Evolutionary conservation across 1,140 invertebrate genomes (phyloP), one percentile per base, ranked within the genome.

Genomic region (Megathymus violae): DNA sequence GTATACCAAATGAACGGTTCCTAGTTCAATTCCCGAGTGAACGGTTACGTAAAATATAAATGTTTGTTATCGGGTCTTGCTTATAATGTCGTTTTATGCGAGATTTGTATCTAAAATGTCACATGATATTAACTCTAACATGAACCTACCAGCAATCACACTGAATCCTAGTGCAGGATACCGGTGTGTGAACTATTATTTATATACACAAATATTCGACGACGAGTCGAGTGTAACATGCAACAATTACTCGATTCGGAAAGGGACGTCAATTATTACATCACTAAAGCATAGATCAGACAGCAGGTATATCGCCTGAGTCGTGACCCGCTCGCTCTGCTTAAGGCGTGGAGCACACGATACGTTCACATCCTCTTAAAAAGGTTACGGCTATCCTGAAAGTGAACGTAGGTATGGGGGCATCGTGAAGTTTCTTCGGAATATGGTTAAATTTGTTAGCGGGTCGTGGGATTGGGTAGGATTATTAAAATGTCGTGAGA

Each of bases 321-420:
- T 59, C 56, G 27, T 43, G 46, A 48, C 44, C 44, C 17, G 19
- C 46, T 19, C 46, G 25, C 17, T 48, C 46, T 6, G 13, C 3
- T 54, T 43, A 43, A 22, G 51, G 51, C 51, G 51, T 54, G 51
- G 38, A 34, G 14, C 38, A 54, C 51, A 54, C 40, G 25, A 51
- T 43, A 65, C 22, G 36, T 36, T 59, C 50, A 25, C 62, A 47
- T 54, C 27, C 62, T 63, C 36, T 51, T 52, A 60, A 65, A 64
- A 65, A 65, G 63, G 63, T 65, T 50, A 36, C 25, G 41, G 56
- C n/a, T 65, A 65, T 54, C 48, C 56, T 65, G 43, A 58, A 64
- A 65, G 56, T 60, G 56, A 60, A 65, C 38, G n/a, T n/a, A n/a
- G n/a, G 56, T 60, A 44, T 62, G 54, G 10, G 63, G 59, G n/a